Evolutionary conservation across 2,888 invertebrate species (phyloP), one percentile per base, ranked within the genome.

Genomic region (Agriopis leucophaearia): DNA sequence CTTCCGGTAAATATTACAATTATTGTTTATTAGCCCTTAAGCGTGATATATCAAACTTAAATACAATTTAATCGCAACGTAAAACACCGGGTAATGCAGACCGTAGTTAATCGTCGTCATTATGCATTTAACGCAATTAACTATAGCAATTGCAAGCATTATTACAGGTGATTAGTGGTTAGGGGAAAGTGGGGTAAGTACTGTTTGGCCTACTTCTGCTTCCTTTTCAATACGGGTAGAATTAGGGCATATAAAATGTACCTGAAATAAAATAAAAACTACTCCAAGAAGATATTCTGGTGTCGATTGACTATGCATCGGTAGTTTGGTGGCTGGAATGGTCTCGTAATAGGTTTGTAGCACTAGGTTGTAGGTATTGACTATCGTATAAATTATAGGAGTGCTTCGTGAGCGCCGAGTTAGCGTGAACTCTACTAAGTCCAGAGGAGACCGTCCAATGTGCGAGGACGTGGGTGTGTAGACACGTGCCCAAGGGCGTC

Each of bases 41-140:
- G 27, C 50, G 60, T 66, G 44, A 52, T 62, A 15, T 52, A 62
- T 58, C 47, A 15, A 15, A 12, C 27, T 27, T 27, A 27, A 27
- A 27, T 3, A 27, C 27, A 27, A 27, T 58, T 13, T 59, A 59
- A 63, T 54, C 40, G 48, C 10, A 35, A 52, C 51, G 45, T 55
- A 64, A 58, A 68, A 68, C 58, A 65, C 57, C 63, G 36, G 64
- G 58, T 66, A 69, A 63, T 47, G 38, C 60, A 56, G 63, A 69
- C 64, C 55, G 27, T 40, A 65, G 51, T 64, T 66, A 72, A 74
- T 62, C 66, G 68, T 55, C 63, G 66, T 27, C 50, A 73, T 74
- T 74, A 73, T 65, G 63, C 63, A 55, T 64, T 74, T 65, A 48
- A 40, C 52, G 70, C 66, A 74, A 73, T 74, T 70, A 71, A 47